Conservation (phyloP, 2,888 invertebrate species). For the Drosophila fungiperda region DNA sequence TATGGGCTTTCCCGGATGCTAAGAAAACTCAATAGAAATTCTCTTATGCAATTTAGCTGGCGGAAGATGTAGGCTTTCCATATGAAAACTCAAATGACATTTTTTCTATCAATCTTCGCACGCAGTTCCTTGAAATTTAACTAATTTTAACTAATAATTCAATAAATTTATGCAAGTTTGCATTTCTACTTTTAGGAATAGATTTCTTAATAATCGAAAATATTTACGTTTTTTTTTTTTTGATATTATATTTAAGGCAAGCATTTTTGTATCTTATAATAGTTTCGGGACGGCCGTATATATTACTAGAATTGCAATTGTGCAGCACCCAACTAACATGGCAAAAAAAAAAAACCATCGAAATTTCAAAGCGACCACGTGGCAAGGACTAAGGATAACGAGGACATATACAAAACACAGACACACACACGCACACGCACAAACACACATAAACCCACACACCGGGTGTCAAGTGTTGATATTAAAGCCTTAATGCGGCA, state of each 20-base stretch:
- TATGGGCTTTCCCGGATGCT: too few relatives aligned
- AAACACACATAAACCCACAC: background rate
- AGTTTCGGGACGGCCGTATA: background rate
- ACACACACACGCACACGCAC: background rate
- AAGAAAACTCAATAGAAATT: too few relatives aligned
- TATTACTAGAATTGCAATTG: slow-evolving; percentile 10
- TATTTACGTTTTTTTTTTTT: background rate
- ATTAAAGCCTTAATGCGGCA: slow-evolving; percentile 59
- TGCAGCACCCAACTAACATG: slow-evolving; percentile 54
- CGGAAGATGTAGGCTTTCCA: too few relatives aligned
- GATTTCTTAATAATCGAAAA: background rate
- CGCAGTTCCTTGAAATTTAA: background rate
- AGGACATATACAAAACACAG: slow-evolving; percentile 9
- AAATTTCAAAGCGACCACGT: slow-evolving; percentile 29
- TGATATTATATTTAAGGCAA: background rate
- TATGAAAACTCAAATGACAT: too few relatives aligned
- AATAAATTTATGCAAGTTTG: too few relatives aligned
- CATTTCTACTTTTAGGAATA: too few relatives aligned
- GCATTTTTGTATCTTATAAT: background rate
- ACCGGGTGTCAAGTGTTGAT: slow-evolving; percentile 64
- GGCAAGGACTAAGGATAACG: slow-evolving; percentile 32
- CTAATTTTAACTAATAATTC: background rate
- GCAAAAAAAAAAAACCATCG: slow-evolving; percentile 12
- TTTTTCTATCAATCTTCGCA: background rate
- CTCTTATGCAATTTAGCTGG: too few relatives aligned